Conservation (phyloP, 2,797 vertebrate genomes). For the Cossypha caffra region DNA sequence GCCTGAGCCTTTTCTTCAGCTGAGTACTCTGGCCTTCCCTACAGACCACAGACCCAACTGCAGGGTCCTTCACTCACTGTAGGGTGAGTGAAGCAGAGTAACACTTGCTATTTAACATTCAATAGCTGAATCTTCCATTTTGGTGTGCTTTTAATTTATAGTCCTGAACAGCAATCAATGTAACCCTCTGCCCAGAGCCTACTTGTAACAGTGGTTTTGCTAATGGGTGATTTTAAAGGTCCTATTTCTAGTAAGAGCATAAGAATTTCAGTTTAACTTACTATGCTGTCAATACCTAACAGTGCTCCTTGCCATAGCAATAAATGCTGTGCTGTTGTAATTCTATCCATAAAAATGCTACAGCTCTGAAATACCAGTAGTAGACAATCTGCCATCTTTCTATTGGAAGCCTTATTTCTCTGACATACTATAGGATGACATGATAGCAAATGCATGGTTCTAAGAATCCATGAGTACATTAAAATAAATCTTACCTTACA, state of each 20-base stretch:
- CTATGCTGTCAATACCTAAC: neutral
- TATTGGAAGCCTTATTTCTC: neutral
- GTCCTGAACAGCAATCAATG: neutral
- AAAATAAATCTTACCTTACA: slow-evolving; percentile 18
- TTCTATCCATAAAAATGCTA: slow-evolving; percentile 15
- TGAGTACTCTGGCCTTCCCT: neutral
- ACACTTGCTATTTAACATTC: neutral
- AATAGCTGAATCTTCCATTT: neutral
- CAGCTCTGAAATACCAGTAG: neutral
- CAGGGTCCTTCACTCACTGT: neutral
- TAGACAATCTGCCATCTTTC: slow-evolving; percentile 6
- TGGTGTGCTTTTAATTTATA: neutral
- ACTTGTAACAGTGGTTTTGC: neutral
- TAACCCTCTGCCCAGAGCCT: neutral
- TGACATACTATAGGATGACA: neutral
- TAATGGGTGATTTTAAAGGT: neutral
- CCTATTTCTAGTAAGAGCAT: neutral
- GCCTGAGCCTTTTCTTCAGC: neutral
- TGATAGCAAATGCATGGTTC: neutral
- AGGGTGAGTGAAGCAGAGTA: neutral
- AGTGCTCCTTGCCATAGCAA: neutral
- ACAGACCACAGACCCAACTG: neutral
- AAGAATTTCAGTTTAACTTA: neutral
- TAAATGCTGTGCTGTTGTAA: neutral
- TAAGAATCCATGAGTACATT: neutral